A percentile compares a stretch with the other conserved stretches of the same genome.
Evolutionary conservation across 2,888 invertebrate genomes (phyloP).

Genomic region (Clitarchus hookeri): DNA sequence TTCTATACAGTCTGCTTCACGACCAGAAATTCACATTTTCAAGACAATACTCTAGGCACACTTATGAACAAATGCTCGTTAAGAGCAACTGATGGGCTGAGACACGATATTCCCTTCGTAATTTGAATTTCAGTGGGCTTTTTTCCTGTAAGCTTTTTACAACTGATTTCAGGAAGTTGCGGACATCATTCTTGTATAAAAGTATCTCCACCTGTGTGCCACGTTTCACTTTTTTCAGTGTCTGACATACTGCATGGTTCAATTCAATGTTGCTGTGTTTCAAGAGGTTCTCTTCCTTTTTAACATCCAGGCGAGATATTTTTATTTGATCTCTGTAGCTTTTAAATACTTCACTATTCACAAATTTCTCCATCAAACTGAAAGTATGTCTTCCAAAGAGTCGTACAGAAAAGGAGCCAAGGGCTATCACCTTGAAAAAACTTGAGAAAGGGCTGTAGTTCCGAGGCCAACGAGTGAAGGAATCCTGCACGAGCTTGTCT

Average conservation of each 20-base stretch:
- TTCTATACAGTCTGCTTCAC: neutral
- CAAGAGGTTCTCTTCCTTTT: neutral
- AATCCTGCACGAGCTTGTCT: neutral
- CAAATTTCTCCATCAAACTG: neutral
- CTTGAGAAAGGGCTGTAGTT: neutral
- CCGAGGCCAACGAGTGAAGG: neutral
- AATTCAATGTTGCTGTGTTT: neutral
- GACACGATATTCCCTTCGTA: neutral
- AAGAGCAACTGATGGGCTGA: neutral
- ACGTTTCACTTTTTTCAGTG: neutral
- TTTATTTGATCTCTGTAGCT: neutral
- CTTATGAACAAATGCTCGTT: neutral
- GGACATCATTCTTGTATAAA: neutral
- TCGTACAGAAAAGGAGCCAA: neutral
- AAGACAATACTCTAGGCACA: neutral
- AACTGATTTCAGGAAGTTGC: neutral
- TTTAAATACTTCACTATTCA: neutral
- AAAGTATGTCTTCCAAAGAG: neutral
- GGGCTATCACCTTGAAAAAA: neutral
- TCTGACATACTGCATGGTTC: neutral
- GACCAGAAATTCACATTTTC: neutral
- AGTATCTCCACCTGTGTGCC: neutral
- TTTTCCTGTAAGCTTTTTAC: neutral
- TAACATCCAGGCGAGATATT: neutral
- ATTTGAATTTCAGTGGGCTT: neutral